Base-by-base conservation (phyloP, 2,888 invertebrate species). In the Amphipoea oculea region DNA sequence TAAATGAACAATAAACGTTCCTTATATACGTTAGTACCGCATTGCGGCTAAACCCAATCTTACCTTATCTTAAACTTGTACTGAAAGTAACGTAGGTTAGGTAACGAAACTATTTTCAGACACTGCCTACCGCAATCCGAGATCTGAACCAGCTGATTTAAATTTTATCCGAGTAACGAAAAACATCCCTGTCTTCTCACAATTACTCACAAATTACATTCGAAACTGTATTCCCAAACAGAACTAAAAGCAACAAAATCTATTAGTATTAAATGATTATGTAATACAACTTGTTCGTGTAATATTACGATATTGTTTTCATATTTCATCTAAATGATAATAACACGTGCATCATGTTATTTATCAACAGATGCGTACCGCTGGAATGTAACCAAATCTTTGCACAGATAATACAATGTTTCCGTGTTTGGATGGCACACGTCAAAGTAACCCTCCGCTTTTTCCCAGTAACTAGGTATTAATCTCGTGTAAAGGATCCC, bases 41-140 rank as follows among this genome's bases (percentile, higher is more conserved):
- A 92, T 80, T 92, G 92, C 92, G 89, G 92, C 76, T 85, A 81
- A 88, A 86, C 82, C 67, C 77, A 86, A 84, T 87, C 82, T 87
- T 69, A 76, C 86, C 73, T 81, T 84, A 82, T 83, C 81, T 83
- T 65, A 70, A 54, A 76, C 45, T 62, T 42, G 11, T 66, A 75
- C 65, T 60, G 20, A 77, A 83, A 79, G 73, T 78, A 85, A 73
- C 65, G 63, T 74, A 76, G 60, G 81, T 76, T 72, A 75, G 62
- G 80, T 67, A 83, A 81, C 66, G n/a, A 57, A 70, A 51, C 78
- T 81, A 81, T 78, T 76, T 75, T 65, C 65, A 82, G 80, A 54
- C 69, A 65, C 48, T 79, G 63, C 63, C 40, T 78, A 65, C 42
- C 63, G 60, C 66, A 40, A 45, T 70, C 67, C 68, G 23, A 79